A percentile compares a stretch with the other conserved stretches of the same genome.
Conservation (phyloP, 2,888 invertebrate species). For the Plusia festucae region DNA sequence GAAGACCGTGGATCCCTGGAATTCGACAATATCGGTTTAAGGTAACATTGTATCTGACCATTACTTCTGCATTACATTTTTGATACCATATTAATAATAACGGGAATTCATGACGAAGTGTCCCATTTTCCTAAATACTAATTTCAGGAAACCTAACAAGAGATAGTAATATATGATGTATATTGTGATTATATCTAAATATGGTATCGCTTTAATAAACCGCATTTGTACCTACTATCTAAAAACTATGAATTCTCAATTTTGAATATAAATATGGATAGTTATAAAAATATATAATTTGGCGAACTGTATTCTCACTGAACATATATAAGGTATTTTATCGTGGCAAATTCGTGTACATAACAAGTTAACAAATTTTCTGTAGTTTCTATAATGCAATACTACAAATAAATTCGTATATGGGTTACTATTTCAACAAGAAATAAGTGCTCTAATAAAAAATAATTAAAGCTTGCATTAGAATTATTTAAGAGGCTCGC, state of each 20-base stretch:
- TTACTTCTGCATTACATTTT: conserved; percentile 75
- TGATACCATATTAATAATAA: conserved; percentile 74
- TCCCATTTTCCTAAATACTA: conserved; percentile 64
- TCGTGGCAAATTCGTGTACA: conserved; percentile 77
- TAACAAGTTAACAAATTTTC: conserved; percentile 58
- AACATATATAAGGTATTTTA: conserved; percentile 77
- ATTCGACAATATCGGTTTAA: conserved; percentile 58
- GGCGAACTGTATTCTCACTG: conserved; percentile 82
- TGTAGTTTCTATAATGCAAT: conserved; percentile 35
- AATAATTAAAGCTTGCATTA: conserved; percentile 50
- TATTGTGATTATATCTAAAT: conserved; percentile 75
- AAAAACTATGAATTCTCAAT: conserved; percentile 80
- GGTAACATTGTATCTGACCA: conserved; percentile 73
- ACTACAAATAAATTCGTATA: conserved; percentile 36
- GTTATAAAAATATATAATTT: conserved; percentile 84
- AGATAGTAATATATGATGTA: conserved; percentile 62
- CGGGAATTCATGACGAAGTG: conserved; percentile 66
- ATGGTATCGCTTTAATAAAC: conserved; percentile 74
- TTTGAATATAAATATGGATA: conserved; percentile 85
- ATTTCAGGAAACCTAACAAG: conserved; percentile 66
- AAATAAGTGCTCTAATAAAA: conserved; percentile 39
- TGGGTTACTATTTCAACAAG: conserved; percentile 31
- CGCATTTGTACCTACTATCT: conserved; percentile 71
- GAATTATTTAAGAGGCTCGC: conserved; percentile 58
- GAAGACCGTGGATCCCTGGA: conserved; percentile 74